Evolutionary conservation across 2,797 vertebrate genomes (phyloP), one percentile per base, ranked within the genome.

Genomic region (Acanthurus leucopareius): DNA sequence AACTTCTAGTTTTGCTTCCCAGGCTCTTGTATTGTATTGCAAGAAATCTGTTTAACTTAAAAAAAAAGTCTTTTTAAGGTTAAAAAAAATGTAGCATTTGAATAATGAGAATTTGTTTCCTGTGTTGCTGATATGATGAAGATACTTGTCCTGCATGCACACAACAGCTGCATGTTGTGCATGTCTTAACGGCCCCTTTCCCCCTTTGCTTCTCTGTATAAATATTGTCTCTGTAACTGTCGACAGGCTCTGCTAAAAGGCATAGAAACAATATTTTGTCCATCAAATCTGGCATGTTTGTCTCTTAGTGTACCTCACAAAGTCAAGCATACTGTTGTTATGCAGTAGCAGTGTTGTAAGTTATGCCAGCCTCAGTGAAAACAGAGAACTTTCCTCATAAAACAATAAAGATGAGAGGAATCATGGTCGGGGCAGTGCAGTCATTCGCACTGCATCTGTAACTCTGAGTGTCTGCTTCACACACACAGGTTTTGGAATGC

Each of bases 21-120:
- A 47, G 60, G 65, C 81, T 87, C 81, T 83, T 88, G 65, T 90
- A 88, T 83, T 88, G 65, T 90, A 88, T 69, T 73, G 74, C 72
- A 75, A 88, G 76, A 79, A 77, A 62, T 84, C 54, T 86, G 84
- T 92, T 87, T 62, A 80, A 81, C 47, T 87, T 86, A 19, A 62
- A 77, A 51, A 49, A 76, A 61, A 66, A 49, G 52, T 80, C 59
- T 79, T 86, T 76, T 82, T 32, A 86, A 81, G 63, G 67, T 82
- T 65, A 7, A 83, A 89, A 89, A 85, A 89, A 85, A 93, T 93
- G 93, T 93, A 94, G 93, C 92, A 93, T 93, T 92, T 90, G 64
- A 93, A 90, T 84, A 73, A 88, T 74, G 63, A 5, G n/a, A 86
- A 56, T 81, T 77, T 75, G 73, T 89, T 91, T 88, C 85, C 70